Base-by-base conservation (phyloP, 2,113 vertebrate genomes). In the Alosa alosa region DNA sequence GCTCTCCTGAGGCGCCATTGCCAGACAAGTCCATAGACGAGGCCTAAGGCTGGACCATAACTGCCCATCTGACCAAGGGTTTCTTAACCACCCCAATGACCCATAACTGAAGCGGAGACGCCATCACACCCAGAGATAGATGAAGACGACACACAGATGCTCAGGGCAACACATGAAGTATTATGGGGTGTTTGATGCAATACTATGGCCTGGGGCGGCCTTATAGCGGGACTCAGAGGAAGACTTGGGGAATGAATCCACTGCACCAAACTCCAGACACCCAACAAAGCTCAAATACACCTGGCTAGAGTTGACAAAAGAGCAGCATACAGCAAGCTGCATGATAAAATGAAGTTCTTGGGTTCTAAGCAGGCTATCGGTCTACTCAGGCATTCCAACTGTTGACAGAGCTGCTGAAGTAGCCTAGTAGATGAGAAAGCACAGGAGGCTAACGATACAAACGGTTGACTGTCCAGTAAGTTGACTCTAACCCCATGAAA, bases 111-210 rank as follows among this genome's bases (percentile, higher is more conserved):
- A 4, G 36, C 72, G 17, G 31, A 39, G 31, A 78, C 1, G 11
- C 31, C 72, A 36, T 78, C 72, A 15, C 49, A n/a, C 50, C 22
- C 31, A 36, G 60, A 81, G 25, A 75, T 39, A 47, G 18, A 55
- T 49, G n/a, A 25, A 39, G 75, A 85, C 20, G 36, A 57, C 18
- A 57, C 36, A 85, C 72, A 36, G 60, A 81, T 46, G 60, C 18
- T 25, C 46, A 52, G 25, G 83, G 64, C 39, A 75, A 39, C 44
- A 50, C 20, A 84, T 39, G 36, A 46, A 36, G 52, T 39, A 11
- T 44, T 86, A 86, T 88, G 88, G 36, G 25, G 72, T 75, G 72
- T 75, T 75, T 36, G 72, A 36, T 75, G 72, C 72, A 75, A 39
- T 41, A 31, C 72, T 41, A 10, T 78, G 36, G 25, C 25, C 36